phyloP scores from a whole-genome alignment of 2,888 invertebrate species.

The Lymantria dispar region DNA sequence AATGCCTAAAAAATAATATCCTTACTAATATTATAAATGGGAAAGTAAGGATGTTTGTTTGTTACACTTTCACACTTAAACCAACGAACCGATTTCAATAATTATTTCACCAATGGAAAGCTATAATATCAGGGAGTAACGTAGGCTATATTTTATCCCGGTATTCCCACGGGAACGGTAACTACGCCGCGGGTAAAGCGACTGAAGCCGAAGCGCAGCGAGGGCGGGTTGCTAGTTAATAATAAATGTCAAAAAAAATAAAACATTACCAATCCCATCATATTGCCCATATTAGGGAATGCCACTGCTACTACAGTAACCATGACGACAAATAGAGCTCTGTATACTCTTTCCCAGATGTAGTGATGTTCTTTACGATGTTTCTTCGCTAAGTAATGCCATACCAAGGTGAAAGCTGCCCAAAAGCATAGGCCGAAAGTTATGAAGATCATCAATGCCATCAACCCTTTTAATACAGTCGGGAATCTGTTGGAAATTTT shows the following conservation, averaged over 20 bases:
- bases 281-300: slow-evolving; percentile 69
- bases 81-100: no score
- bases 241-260: slow-evolving; percentile 3
- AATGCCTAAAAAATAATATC: not conserved
- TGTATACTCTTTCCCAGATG: slow-evolving; percentile 69
- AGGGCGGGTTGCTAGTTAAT: no score
- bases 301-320: slow-evolving; percentile 65
- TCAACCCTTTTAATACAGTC: slow-evolving; percentile 60
- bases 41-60: no score
- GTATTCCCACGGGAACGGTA: no score
- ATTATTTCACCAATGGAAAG: no score
- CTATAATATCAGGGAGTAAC: no score
- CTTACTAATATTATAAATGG: no score
- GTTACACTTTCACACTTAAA: no score
- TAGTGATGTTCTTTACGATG: slow-evolving; percentile 57
- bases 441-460: slow-evolving; percentile 73
- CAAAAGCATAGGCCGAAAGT: slow-evolving; percentile 74
- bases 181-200: no score
- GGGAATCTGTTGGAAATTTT: slow-evolving; percentile 53
- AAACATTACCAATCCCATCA: slow-evolving; percentile 67
- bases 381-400: slow-evolving; percentile 63
- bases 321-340: slow-evolving; percentile 50
- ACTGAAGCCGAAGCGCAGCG: no score
- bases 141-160: no score
- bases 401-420: slow-evolving; percentile 73